These are phyloP conservation scores for Myrmophylax atrothorax DNA, from an alignment of 2,113 vertebrate genomes.

Conservation along the genomic window DNA sequence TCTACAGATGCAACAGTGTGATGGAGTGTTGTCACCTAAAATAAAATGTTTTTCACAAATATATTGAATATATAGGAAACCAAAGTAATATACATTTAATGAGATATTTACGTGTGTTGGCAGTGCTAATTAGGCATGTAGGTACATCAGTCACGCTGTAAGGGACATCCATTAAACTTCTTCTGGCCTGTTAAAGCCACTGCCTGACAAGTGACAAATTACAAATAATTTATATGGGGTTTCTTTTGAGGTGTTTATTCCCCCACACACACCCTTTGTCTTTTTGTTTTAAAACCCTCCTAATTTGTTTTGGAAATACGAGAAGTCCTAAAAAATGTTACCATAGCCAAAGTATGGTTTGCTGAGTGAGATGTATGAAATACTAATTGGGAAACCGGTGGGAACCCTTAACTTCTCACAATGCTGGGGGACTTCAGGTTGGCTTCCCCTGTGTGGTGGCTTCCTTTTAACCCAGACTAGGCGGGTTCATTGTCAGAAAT, in stretches of 20 bases:
- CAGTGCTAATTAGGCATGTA: neutral
- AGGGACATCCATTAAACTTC: neutral
- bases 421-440: neutral
- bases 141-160: neutral
- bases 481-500: neutral
- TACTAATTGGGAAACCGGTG: neutral
- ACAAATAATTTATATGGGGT: neutral
- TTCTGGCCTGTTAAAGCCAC: neutral
- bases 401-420: neutral
- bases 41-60: neutral
- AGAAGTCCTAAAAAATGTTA: neutral
- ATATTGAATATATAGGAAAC: neutral
- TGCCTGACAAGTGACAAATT: neutral
- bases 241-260: neutral
- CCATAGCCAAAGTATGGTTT: neutral
- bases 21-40: neutral
- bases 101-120: neutral
- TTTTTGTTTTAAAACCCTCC: neutral
- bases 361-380: neutral
- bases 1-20: neutral
- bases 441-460: neutral
- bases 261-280: fast-evolving
- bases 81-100: neutral
- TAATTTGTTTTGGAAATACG: neutral
- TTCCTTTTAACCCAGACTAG: neutral